Percentiles rank a stretch among this genome's conserved stretches.
Conservation (phyloP, 2,113 vertebrate species). For the Sander vitreus region DNA sequence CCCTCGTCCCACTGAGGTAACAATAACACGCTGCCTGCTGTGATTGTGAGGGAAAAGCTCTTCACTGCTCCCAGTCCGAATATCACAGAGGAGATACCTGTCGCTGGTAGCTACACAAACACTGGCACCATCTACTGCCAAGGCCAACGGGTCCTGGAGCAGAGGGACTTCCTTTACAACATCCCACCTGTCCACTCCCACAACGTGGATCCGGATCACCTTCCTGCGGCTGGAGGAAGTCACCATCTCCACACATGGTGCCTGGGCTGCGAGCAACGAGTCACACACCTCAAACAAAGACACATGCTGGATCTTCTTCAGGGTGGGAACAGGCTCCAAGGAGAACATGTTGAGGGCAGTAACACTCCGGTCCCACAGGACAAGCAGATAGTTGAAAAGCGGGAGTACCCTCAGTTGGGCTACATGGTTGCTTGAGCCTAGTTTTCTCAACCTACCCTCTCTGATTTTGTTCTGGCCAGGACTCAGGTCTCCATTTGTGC, state of each 20-base stretch:
- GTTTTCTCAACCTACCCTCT: slow-evolving; percentile 71
- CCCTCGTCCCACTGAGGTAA: slow-evolving; percentile 62
- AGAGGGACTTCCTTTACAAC: slow-evolving; percentile 75
- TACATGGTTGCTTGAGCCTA: slow-evolving; percentile 71
- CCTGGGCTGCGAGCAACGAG: slow-evolving; percentile 15
- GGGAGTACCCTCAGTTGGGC: slow-evolving; percentile 70
- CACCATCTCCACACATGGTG: slow-evolving; percentile 66
- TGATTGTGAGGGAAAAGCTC: slow-evolving; percentile 77
- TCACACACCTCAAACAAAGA: slow-evolving; percentile 66
- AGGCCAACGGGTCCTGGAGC: slow-evolving; percentile 71
- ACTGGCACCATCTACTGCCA: slow-evolving; percentile 66
- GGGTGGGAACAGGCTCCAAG: slow-evolving; percentile 66
- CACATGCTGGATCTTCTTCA: slow-evolving; percentile 80
- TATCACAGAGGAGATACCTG: slow-evolving; percentile 78
- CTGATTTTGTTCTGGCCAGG: slow-evolving; percentile 17
- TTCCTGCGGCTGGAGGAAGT: slow-evolving; percentile 71
- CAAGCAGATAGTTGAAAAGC: slow-evolving; percentile 80
- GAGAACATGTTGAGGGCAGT: slow-evolving; percentile 81
- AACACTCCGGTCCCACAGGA: slow-evolving; percentile 76
- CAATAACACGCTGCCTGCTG: slow-evolving; percentile 61
- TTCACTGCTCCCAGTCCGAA: slow-evolving; percentile 54
- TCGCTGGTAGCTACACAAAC: slow-evolving; percentile 77
- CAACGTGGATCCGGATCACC: slow-evolving; percentile 67
- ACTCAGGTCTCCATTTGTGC: slow-evolving; percentile 5
- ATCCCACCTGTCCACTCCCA: slow-evolving; percentile 80